Percentiles rank a stretch among this genome's conserved stretches.
These are phyloP conservation scores for Papilio helenus DNA, from an alignment of 1,140 invertebrate species.

Conservation along the genomic window DNA sequence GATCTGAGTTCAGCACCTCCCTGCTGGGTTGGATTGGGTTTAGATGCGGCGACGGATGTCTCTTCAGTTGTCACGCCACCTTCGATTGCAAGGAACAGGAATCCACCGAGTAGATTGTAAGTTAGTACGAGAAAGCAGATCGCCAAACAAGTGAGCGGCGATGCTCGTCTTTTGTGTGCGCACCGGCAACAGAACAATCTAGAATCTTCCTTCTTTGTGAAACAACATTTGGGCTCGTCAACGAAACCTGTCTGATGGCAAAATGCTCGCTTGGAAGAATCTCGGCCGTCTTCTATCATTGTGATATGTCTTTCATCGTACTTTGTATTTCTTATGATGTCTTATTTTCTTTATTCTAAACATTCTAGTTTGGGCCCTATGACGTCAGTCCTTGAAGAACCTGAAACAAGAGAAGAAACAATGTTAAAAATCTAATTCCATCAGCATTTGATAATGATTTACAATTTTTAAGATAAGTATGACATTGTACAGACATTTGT, in stretches of 20 bases:
- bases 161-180: slow-evolving; percentile 68
- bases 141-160: slow-evolving; percentile 83
- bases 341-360: slow-evolving; percentile 60
- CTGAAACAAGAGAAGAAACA: slow-evolving; percentile 43
- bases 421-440: too few relatives aligned
- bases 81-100: slow-evolving; percentile 95
- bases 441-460: too few relatives aligned
- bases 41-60: slow-evolving; percentile 85
- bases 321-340: slow-evolving; percentile 71
- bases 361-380: slow-evolving; percentile 50
- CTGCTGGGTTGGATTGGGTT: slow-evolving; percentile 83
- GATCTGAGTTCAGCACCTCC: slow-evolving; percentile 80
- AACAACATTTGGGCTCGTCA: slow-evolving; percentile 57
- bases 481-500: too few relatives aligned
- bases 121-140: slow-evolving; percentile 93
- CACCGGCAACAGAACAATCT: slow-evolving; percentile 66
- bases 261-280: slow-evolving; percentile 54
- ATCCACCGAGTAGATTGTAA: slow-evolving; percentile 95
- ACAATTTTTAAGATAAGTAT: too few relatives aligned
- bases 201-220: slow-evolving; percentile 50
- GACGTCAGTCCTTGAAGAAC: neutral
- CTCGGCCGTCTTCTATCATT: slow-evolving; percentile 62
- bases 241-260: slow-evolving; percentile 47
- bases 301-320: slow-evolving; percentile 61
- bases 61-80: slow-evolving; percentile 83